Evolutionary conservation across 2,113 vertebrate genomes (phyloP).

Genomic region (Taurulus bubalis): DNA sequence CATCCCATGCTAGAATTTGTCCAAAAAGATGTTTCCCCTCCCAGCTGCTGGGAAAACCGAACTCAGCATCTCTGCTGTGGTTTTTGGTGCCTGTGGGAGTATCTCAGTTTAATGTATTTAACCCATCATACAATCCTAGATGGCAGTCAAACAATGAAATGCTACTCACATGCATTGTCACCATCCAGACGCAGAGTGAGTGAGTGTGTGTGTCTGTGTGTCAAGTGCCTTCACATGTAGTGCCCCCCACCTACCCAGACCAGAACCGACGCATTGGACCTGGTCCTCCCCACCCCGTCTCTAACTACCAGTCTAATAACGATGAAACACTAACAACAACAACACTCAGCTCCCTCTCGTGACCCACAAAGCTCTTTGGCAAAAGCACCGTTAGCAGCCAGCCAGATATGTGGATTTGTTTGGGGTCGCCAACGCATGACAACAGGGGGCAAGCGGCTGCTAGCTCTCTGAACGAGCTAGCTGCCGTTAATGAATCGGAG

Average conservation of each 20-base stretch:
- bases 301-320: slow-evolving; percentile 11
- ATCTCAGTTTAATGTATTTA: not conserved
- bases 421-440: not conserved
- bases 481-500: not conserved
- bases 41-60: slow-evolving; percentile 26
- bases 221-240: not conserved
- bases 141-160: slow-evolving; percentile 8
- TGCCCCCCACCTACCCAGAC: not conserved
- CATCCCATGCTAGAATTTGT: slow-evolving; percentile 30
- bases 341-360: slow-evolving; percentile 60
- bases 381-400: not conserved
- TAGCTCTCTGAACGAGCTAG: slow-evolving; percentile 17
- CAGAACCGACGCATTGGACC: slow-evolving; percentile 67
- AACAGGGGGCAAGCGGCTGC: slow-evolving; percentile 33
- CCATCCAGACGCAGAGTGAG: slow-evolving; percentile 39
- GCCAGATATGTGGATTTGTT: slow-evolving; percentile 60
- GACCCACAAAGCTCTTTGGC: slow-evolving; percentile 67
- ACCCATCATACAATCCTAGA: not conserved
- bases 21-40: slow-evolving; percentile 51
- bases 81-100: slow-evolving; percentile 11
- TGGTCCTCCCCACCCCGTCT: slow-evolving; percentile 57
- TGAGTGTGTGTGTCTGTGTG: not conserved
- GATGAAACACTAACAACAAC: slow-evolving; percentile 48
- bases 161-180: slow-evolving; percentile 79
- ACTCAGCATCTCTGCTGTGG: slow-evolving; percentile 11